A percentile compares a stretch with the other conserved stretches of the same genome.
Conservation (phyloP, 2,888 invertebrate genomes). For the Hedya salicella region DNA sequence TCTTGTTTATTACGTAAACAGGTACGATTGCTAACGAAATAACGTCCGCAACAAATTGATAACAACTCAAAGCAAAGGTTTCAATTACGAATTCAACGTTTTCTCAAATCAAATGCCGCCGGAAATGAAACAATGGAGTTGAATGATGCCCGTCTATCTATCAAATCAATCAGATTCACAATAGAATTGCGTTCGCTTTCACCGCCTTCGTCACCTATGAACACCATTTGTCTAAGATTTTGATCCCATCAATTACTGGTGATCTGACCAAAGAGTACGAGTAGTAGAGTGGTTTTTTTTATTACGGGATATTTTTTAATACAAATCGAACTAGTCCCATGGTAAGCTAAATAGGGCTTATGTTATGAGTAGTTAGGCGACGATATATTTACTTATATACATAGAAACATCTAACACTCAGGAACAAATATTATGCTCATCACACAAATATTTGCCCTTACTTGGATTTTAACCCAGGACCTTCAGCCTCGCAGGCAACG, state of each 20-base stretch:
- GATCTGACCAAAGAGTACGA: neutral
- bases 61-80: constrained; percentile 18
- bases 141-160: constrained; percentile 63
- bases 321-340: too few species aligned
- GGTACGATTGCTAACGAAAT: constrained; percentile 14
- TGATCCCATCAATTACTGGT: constrained; percentile 62
- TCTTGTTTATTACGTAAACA: constrained; percentile 18
- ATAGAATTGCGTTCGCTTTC: constrained; percentile 73
- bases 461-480: too few species aligned
- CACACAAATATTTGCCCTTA: too few species aligned
- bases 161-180: constrained; percentile 71
- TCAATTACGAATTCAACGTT: constrained; percentile 46
- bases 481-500: too few species aligned
- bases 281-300: too few species aligned
- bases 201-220: constrained; percentile 57
- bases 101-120: constrained; percentile 61
- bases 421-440: too few species aligned
- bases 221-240: constrained; percentile 65
- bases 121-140: constrained; percentile 68
- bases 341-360: too few species aligned
- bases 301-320: too few species aligned
- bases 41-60: constrained; percentile 25
- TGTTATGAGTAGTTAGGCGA: too few species aligned
- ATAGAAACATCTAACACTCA: too few species aligned
- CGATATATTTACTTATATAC: too few species aligned